Conservation (phyloP, 37 sponge, comb jelly and placozoan genomes). For the Diacarnus erythraeanus region DNA sequence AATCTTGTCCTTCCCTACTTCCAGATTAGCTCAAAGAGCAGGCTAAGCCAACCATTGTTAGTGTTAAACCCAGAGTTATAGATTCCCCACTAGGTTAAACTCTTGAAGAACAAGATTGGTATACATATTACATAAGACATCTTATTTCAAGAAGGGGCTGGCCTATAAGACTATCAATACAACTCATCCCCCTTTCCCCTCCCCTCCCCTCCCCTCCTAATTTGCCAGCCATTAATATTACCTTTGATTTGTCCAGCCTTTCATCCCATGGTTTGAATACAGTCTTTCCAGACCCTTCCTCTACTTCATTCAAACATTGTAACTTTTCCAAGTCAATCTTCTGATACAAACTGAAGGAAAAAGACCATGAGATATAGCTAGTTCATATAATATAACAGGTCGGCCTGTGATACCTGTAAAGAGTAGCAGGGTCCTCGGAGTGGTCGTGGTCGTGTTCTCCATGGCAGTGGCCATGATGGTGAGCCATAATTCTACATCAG, state of each 20-base stretch:
- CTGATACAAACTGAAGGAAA: slow-evolving; percentile 56
- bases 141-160: background rate
- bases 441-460: slow-evolving; percentile 42
- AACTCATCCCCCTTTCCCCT: no score
- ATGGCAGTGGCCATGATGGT: slow-evolving; percentile 37
- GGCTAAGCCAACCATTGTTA: no score
- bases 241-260: slow-evolving; percentile 75
- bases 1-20: no score
- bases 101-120: no score
- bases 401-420: slow-evolving; percentile 25
- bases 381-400: background rate
- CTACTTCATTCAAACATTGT: slow-evolving; percentile 88
- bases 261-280: slow-evolving; percentile 97
- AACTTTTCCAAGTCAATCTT: slow-evolving; percentile 86
- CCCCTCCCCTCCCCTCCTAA: no score
- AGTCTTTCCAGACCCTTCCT: slow-evolving; percentile 80
- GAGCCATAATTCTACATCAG: slow-evolving; percentile 16
- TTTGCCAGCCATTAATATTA: no score
- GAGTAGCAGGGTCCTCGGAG: slow-evolving; percentile 49
- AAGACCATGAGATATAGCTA: background rate
- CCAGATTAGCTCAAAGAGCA: no score
- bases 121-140: background rate
- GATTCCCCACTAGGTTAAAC: no score
- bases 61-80: no score
- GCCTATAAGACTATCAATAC: no score